These are phyloP conservation scores for Cyprinodon variegatus DNA, from an alignment of 2,113 vertebrate species.

Conservation along the genomic window DNA sequence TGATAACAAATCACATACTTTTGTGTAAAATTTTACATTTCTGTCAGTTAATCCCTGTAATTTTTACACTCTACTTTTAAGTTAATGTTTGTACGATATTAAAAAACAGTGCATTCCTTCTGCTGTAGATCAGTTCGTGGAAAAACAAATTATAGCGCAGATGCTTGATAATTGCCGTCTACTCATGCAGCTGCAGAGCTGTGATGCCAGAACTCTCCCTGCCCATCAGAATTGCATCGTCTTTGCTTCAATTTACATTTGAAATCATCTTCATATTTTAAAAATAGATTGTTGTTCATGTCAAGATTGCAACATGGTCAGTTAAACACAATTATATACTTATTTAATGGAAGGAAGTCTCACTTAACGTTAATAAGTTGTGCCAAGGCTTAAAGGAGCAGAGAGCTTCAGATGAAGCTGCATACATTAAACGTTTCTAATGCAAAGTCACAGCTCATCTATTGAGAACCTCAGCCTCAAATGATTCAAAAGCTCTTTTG, in stretches of 20 bases:
- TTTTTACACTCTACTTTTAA: no score
- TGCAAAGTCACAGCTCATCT: constrained; percentile 31
- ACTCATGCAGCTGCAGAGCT: constrained; percentile 7
- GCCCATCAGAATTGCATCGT: neutral
- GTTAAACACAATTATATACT: no score
- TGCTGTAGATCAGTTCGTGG: neutral
- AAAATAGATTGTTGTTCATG: no score
- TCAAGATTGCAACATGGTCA: neutral
- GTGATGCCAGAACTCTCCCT: neutral
- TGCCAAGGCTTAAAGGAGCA: neutral
- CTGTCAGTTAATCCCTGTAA: no score
- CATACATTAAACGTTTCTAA: constrained; percentile 24
- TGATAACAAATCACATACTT: no score
- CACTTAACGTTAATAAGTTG: neutral
- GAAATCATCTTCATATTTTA: neutral
- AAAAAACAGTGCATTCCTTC: no score
- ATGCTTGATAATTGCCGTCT: neutral
- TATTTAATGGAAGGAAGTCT: no score
- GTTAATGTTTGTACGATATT: no score
- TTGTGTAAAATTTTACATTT: no score
- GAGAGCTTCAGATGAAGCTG: constrained; percentile 3
- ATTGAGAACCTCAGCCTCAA: constrained; percentile 31
- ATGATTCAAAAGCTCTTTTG: constrained; percentile 32
- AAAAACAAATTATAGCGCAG: neutral
- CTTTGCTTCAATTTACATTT: neutral